Conservation (phyloP, 2,888 invertebrate species). For the Hirudinaria manillensis region DNA sequence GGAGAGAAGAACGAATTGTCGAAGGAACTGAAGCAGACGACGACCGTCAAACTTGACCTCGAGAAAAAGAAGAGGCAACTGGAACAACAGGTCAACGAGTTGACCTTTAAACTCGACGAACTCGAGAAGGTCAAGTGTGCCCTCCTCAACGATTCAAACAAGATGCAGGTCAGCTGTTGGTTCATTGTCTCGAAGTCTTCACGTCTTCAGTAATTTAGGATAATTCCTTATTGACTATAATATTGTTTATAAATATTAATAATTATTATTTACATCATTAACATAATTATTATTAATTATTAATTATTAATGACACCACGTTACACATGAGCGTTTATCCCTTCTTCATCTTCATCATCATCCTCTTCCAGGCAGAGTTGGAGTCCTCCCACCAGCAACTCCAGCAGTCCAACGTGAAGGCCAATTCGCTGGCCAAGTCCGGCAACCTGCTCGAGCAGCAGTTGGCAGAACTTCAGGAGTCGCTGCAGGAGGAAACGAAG, state of each 20-base stretch:
- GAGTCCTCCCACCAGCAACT: slow-evolving; percentile 23
- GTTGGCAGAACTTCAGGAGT: slow-evolving; percentile 75
- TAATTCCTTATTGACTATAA: too few relatives aligned
- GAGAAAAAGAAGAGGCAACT: slow-evolving; percentile 90
- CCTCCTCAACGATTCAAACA: slow-evolving; percentile 72
- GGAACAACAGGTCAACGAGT: slow-evolving; percentile 67
- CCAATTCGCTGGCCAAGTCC: slow-evolving; percentile 78
- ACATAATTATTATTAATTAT: too few relatives aligned
- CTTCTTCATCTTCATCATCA: neutral
- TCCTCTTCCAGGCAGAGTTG: slow-evolving; percentile 2
- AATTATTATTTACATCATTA: too few relatives aligned
- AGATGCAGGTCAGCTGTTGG: slow-evolving; percentile 59
- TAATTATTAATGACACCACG: too few relatives aligned
- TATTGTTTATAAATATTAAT: too few relatives aligned
- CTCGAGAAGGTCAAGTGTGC: slow-evolving; percentile 63
- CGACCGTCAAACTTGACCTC: slow-evolving; percentile 79
- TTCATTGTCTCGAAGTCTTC: neutral
- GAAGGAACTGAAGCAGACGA: slow-evolving; percentile 80
- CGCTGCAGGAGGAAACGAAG: slow-evolving; percentile 88
- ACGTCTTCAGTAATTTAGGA: too few relatives aligned
- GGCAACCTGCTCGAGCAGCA: slow-evolving; percentile 78
- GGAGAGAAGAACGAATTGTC: slow-evolving; percentile 90
- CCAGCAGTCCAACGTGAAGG: slow-evolving; percentile 49
- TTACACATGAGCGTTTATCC: neutral
- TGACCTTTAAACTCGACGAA: slow-evolving; percentile 62